phyloP scores from a whole-genome alignment of 2,888 invertebrate genomes.

The Empis livida region DNA sequence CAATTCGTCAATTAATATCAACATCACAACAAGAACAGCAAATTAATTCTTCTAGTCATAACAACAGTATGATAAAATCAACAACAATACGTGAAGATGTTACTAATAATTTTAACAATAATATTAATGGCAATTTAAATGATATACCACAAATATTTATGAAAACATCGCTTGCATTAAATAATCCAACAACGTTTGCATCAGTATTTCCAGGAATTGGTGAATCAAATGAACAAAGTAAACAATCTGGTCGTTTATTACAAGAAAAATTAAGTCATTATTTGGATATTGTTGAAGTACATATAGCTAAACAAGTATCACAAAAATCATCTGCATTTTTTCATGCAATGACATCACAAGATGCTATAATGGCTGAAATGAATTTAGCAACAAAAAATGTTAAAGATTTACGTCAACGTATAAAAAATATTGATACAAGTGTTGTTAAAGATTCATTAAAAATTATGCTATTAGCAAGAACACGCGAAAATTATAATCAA shows the following conservation, averaged over 20 bases:
- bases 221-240: constrained; percentile 26
- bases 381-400: constrained; percentile 68
- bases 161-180: constrained; percentile 63
- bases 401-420: constrained; percentile 56
- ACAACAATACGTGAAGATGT: constrained; percentile 12
- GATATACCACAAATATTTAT: constrained; percentile 78
- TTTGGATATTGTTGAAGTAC: constrained; percentile 85
- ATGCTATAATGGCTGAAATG: constrained; percentile 92
- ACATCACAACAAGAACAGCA: constrained; percentile 3
- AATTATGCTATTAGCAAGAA: constrained; percentile 56
- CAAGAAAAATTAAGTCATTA: constrained; percentile 91
- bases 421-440: constrained; percentile 63
- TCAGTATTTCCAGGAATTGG: constrained; percentile 65
- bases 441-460: constrained; percentile 69
- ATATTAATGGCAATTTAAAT: constrained; percentile 36
- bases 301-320: constrained; percentile 80
- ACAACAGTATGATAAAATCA: background rate
- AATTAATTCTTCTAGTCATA: constrained; percentile 6
- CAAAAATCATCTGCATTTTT: constrained; percentile 95
- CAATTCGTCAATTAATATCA: constrained; percentile 1
- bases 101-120: constrained; percentile 13
- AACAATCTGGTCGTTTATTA: constrained; percentile 48
- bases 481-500: constrained; percentile 49
- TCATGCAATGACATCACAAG: constrained; percentile 96
- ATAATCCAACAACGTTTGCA: constrained; percentile 67